Conservation (phyloP, 92 coral and sea anemone genomes). For the Meandrina meandrites region DNA sequence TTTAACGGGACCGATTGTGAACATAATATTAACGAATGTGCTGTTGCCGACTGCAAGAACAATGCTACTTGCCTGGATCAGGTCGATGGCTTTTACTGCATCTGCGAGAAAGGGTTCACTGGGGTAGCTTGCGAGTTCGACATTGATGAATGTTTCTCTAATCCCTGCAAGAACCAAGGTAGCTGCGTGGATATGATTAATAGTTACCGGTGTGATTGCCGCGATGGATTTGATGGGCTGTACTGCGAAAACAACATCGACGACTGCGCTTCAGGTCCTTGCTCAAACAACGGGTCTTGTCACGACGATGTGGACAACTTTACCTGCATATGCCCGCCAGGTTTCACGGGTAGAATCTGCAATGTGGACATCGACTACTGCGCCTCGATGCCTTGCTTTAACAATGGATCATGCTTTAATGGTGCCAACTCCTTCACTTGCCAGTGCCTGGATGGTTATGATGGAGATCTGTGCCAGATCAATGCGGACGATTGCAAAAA, state of each 20-base stretch:
- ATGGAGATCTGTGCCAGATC: slow-evolving; percentile 58
- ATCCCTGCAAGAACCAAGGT: slow-evolving; percentile 67
- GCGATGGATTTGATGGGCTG: slow-evolving; percentile 60
- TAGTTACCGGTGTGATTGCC: slow-evolving; percentile 58
- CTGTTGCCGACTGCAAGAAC: slow-evolving; percentile 60
- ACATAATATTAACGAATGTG: slow-evolving; percentile 68
- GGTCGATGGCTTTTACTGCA: slow-evolving; percentile 57
- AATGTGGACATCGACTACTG: slow-evolving; percentile 69
- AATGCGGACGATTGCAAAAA: slow-evolving; percentile 67
- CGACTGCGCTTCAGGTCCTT: slow-evolving; percentile 61
- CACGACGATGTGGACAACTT: slow-evolving; percentile 62
- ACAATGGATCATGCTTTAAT: slow-evolving; percentile 62
- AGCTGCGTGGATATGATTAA: slow-evolving; percentile 59
- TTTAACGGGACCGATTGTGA: slow-evolving; percentile 65
- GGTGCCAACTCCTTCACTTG: slow-evolving; percentile 59
- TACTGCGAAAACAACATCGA: slow-evolving; percentile 59
- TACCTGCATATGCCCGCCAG: slow-evolving; percentile 61
- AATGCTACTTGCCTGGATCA: slow-evolving; percentile 67
- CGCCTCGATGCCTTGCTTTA: slow-evolving; percentile 40
- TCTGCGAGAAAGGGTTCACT: slow-evolving; percentile 58
- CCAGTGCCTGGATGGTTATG: slow-evolving; percentile 65
- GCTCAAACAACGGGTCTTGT: slow-evolving; percentile 66
- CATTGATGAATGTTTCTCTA: slow-evolving; percentile 69
- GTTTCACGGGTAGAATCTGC: slow-evolving; percentile 71
- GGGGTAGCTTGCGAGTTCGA: slow-evolving; percentile 67